Base-by-base conservation (phyloP, 1,140 invertebrate species). In the Drosophila ficusphila region DNA sequence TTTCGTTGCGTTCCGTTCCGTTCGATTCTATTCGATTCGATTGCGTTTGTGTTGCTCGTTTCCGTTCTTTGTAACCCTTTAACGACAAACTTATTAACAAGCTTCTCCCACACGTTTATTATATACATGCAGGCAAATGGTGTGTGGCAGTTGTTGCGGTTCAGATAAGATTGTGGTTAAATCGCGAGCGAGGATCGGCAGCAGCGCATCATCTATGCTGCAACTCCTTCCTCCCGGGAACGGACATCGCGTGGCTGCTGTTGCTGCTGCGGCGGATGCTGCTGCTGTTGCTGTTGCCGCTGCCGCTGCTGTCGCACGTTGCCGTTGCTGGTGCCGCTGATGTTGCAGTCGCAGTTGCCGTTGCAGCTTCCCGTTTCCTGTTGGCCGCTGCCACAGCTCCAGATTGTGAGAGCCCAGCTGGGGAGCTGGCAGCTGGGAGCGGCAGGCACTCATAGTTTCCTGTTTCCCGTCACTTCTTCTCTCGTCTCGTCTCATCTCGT, bases 61-160 rank as follows among this genome's bases (percentile, higher is more conserved):
- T 74, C 61, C 76, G 81, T 83, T 81, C 67, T 76, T 75, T 68
- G 56, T 79, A 70, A 70, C 51, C 38, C 49, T 61, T 34, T 62
- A 61, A 88, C 34, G 48, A 88, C 62, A 75, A 88, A 56, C 44
- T 67, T 75, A 88, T 88, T 88, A 88, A 88, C 83, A 67, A 77
- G 82, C 54, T 88, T 86, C 69, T 72, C 68, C 82, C 82, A 88
- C 81, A 85, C 57, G 64, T 88, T 88, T 88, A 82, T 88, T 75
- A 88, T 88, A 82, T 88, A 64, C 29, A 88, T 74, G 82, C 82
- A 88, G 82, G 82, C 79, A 78, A 70, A 46, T 62, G 62, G 73
- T 76, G 81, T 86, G 82, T 60, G 79, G 81, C 81, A 74, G 76
- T 86, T 83, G 79, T 86, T 85, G 81, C 81, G 58, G 81, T 81